These are phyloP conservation scores for Uropsilus gracilis DNA, from an alignment of 2,113 vertebrate species.

Conservation along the genomic window DNA sequence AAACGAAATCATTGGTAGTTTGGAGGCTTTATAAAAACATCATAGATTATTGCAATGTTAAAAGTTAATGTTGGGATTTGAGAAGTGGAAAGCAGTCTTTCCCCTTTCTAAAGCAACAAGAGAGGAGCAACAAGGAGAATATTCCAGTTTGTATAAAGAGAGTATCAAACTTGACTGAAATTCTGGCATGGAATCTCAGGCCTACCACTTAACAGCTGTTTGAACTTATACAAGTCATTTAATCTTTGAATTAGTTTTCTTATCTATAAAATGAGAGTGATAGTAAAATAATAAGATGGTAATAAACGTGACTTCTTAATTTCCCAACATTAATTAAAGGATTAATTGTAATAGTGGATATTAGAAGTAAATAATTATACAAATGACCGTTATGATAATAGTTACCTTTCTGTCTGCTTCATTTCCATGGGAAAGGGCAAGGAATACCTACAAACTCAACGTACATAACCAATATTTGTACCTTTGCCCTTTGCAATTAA, in stretches of 20 bases:
- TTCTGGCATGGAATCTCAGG: constrained; percentile 34
- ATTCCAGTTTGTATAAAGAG: not conserved
- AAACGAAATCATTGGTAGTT: not conserved
- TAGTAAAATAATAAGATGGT: not conserved
- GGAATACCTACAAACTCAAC: constrained; percentile 1
- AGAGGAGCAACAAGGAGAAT: not conserved
- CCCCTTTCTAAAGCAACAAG: constrained; percentile 3
- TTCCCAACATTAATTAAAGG: constrained; percentile 35
- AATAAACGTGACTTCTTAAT: not conserved
- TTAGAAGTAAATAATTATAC: constrained; percentile 56
- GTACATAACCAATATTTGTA: constrained; percentile 30
- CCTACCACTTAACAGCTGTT: not conserved
- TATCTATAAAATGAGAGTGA: constrained; percentile 20
- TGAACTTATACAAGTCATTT: not conserved
- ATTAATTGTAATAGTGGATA: not conserved
- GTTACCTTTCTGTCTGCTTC: constrained; percentile 26
- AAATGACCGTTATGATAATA: constrained; percentile 6
- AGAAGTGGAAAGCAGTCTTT: constrained; percentile 21
- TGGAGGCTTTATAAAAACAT: constrained; percentile 3
- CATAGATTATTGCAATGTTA: constrained; percentile 33
- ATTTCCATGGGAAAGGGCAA: constrained; percentile 50
- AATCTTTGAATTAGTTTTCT: constrained; percentile 5
- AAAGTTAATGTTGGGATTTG: constrained; percentile 32
- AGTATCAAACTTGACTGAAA: not conserved
- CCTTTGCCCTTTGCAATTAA: constrained; percentile 52